These are phyloP conservation scores for Acrobasis suavella DNA, from an alignment of 2,888 invertebrate species.

Conservation along the genomic window DNA sequence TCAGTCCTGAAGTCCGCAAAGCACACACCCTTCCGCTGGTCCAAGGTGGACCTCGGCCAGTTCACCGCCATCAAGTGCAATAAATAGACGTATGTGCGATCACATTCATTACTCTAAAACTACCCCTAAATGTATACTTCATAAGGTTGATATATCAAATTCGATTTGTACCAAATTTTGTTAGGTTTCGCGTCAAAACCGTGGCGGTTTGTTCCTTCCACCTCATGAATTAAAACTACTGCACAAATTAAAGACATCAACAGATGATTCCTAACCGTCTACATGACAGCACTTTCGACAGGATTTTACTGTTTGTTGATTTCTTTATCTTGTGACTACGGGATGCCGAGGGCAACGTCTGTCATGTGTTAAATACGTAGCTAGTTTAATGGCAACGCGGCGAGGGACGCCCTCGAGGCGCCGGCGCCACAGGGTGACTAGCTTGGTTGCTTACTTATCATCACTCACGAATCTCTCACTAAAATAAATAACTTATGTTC, in stretches of 20 bases:
- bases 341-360: conserved; percentile 36
- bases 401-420: conserved; percentile 45
- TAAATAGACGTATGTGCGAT: conserved; percentile 67
- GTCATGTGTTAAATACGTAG: conserved; percentile 55
- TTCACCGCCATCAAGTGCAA: conserved; percentile 56
- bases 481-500: conserved; percentile 77
- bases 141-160: conserved; percentile 65
- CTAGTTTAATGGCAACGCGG: conserved; percentile 73
- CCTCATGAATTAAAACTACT: conserved; percentile 18
- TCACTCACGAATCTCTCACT: conserved; percentile 70
- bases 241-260: not conserved
- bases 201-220: conserved; percentile 16
- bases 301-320: not conserved
- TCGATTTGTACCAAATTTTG: conserved; percentile 73
- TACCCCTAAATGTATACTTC: conserved; percentile 52
- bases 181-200: conserved; percentile 37
- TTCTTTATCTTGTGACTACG: not conserved
- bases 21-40: conserved; percentile 23
- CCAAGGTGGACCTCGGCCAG: conserved; percentile 15
- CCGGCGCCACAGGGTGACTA: conserved; percentile 69
- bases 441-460: conserved; percentile 76
- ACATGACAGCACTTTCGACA: not conserved
- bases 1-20: not conserved
- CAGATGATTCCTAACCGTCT: not conserved
- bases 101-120: conserved; percentile 59